phyloP scores from a whole-genome alignment of 2,113 vertebrate species.

The Collichthys lucidus region DNA sequence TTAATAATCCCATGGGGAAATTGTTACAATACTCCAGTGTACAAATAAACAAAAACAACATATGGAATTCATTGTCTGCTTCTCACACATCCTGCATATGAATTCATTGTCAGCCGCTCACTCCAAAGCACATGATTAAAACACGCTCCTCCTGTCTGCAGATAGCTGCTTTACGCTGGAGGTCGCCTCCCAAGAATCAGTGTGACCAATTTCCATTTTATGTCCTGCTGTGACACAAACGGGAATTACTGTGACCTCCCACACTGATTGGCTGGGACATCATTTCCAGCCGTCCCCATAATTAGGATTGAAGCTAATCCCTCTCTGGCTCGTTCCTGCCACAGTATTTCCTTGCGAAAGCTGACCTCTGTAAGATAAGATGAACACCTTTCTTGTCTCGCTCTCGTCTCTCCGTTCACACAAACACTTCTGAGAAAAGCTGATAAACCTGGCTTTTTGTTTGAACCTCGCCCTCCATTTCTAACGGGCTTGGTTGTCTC shows the following conservation, averaged over 20 bases:
- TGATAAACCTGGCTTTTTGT: constrained; percentile 73
- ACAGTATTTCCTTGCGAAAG: constrained; percentile 71
- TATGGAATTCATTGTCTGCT: background rate
- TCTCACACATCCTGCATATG: constrained; percentile 7
- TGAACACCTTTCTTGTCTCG: constrained; percentile 69
- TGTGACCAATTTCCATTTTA: constrained; percentile 70
- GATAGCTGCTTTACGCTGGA: constrained; percentile 51
- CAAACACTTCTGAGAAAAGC: constrained; percentile 52
- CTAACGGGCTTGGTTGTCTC: constrained; percentile 36
- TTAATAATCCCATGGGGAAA: too few relatives aligned
- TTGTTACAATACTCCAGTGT: too few relatives aligned
- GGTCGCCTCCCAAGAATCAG: constrained; percentile 38
- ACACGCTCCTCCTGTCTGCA: constrained; percentile 57
- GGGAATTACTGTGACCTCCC: constrained; percentile 77
- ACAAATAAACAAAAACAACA: too few relatives aligned
- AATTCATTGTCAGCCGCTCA: constrained; percentile 33
- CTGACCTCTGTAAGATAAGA: constrained; percentile 83
- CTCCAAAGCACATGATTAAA: constrained; percentile 65
- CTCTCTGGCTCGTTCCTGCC: constrained; percentile 72
- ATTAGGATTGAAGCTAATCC: constrained; percentile 82
- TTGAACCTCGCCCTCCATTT: constrained; percentile 48
- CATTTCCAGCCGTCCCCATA: constrained; percentile 67
- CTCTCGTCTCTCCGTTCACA: constrained; percentile 27
- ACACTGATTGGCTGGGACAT: constrained; percentile 78
- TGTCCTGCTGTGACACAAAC: constrained; percentile 61